Conservation (phyloP, 2,888 invertebrate species). For the Parnassius mnemosyne region DNA sequence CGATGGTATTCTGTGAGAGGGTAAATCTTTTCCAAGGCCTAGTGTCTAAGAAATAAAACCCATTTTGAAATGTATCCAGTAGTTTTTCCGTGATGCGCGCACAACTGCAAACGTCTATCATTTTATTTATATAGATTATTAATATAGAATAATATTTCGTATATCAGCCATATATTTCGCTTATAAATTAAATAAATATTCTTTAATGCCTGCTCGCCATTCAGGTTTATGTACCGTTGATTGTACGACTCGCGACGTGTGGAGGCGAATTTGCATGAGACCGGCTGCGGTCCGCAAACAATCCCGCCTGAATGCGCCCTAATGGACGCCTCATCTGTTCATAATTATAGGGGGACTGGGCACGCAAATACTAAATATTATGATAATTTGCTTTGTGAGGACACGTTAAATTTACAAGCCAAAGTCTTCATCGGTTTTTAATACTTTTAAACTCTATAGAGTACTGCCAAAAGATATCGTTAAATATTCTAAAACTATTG, state of each 20-base stretch:
- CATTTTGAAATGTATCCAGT: no score
- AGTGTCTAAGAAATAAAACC: no score
- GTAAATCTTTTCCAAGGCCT: no score
- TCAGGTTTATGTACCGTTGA: slow-evolving; percentile 8
- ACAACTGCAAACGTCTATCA: no score
- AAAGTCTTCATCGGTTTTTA: neutral
- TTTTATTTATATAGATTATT: no score
- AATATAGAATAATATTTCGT: no score
- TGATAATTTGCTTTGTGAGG: slow-evolving; percentile 9
- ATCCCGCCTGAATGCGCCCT: slow-evolving; percentile 51
- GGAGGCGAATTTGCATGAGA: slow-evolving; percentile 55
- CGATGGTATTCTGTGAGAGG: no score
- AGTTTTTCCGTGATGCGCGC: no score
- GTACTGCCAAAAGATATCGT: no score
- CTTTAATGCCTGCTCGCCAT: slow-evolving; percentile 13
- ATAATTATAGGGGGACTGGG: slow-evolving; percentile 32
- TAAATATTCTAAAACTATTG: no score
- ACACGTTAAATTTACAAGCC: neutral
- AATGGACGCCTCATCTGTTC: slow-evolving; percentile 46
- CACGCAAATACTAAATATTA: slow-evolving; percentile 16
- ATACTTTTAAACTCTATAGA: no score
- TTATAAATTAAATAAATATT: slow-evolving; percentile 6
- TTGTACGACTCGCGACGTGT: slow-evolving; percentile 21
- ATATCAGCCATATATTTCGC: neutral
- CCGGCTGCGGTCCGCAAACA: slow-evolving; percentile 48